phyloP scores from a whole-genome alignment of 2,797 vertebrate genomes.

The Lophura swinhoii region DNA sequence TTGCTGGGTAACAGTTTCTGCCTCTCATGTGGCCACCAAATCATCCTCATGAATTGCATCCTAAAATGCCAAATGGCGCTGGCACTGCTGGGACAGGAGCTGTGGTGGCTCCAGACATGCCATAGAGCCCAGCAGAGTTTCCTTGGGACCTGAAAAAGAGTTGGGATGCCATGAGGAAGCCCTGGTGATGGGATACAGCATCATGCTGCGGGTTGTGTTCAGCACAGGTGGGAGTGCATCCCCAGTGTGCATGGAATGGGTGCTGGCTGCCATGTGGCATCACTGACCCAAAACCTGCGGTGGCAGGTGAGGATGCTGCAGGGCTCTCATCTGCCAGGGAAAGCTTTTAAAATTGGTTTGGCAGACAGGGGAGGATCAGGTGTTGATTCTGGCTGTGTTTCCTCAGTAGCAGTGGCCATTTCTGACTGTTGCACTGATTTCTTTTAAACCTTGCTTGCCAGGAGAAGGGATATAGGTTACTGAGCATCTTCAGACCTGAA shows the following conservation, averaged over 20 bases:
- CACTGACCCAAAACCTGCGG: accelerated
- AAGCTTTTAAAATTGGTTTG: neutral
- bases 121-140: neutral
- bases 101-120: accelerated
- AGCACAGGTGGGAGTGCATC: neutral
- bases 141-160: accelerated
- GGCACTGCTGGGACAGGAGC: neutral
- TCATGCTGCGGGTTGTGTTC: neutral
- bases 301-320: accelerated
- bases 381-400: neutral
- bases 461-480: neutral
- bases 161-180: neutral
- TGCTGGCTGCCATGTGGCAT: neutral
- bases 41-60: neutral
- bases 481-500: neutral
- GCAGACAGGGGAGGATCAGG: neutral
- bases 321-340: accelerated
- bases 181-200: accelerated
- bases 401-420: accelerated
- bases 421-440: neutral
- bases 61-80: neutral
- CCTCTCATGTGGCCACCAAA: neutral
- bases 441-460: neutral
- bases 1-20: slow-evolving; percentile 40
- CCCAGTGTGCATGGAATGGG: neutral